phyloP scores from a whole-genome alignment of 2,888 invertebrate species.

The Nebria brevicollis region DNA sequence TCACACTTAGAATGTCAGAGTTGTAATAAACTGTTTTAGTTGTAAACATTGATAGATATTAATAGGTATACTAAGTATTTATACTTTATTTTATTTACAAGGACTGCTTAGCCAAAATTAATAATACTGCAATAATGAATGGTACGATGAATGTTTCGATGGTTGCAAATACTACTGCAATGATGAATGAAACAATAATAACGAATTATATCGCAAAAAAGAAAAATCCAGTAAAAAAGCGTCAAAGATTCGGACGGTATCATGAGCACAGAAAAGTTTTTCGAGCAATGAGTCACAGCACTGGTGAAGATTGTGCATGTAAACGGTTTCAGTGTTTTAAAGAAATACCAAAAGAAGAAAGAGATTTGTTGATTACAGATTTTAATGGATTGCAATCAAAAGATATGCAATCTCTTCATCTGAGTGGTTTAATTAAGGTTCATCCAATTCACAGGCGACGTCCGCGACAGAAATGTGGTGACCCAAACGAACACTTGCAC shows the following conservation, averaged over 20 bases:
- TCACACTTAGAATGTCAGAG: too few relatives aligned
- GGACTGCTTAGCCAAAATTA: neutral
- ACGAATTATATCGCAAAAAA: neutral
- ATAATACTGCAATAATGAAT: too few relatives aligned
- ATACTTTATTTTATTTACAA: neutral
- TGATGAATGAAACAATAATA: neutral
- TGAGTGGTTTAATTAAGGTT: neutral
- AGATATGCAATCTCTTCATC: neutral
- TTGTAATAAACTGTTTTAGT: too few relatives aligned
- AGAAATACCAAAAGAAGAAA: neutral
- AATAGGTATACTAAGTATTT: neutral
- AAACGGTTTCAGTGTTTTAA: neutral
- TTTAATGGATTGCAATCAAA: neutral
- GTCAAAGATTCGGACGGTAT: neutral
- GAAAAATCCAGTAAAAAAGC: neutral
- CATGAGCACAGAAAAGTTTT: neutral
- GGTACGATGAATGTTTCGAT: too few relatives aligned
- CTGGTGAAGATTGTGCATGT: neutral
- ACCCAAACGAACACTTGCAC: neutral
- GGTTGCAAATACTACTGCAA: neutral
- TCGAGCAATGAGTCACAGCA: neutral
- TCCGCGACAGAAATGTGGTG: neutral
- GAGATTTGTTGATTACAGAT: neutral
- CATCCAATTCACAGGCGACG: neutral
- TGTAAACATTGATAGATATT: neutral